Evolutionary conservation across 2,113 vertebrate genomes (phyloP), one percentile per base, ranked within the genome.

Genomic region (Dinomys branickii): DNA sequence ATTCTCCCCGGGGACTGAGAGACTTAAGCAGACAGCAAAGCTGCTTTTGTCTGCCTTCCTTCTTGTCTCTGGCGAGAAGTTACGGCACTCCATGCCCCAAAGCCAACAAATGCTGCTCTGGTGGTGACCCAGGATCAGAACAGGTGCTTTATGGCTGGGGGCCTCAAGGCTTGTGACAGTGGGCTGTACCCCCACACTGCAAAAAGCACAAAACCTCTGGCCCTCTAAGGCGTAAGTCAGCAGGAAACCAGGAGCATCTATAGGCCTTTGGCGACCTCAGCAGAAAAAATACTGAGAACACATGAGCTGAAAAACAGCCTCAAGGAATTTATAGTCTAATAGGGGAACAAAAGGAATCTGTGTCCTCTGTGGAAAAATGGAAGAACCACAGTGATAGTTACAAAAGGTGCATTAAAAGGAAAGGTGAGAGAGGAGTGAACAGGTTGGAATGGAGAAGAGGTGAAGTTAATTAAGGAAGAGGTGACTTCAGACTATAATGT

Each of bases 1-100:
- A 78, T 89, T 97, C 90, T n/a, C 86, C 84, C 41, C 75, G 41
- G 89, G 28, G 81, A 84, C 81, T 38, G 17, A 96, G 91, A 52
- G 0, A 91, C 92, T 92, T 77, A 90, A 73, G 81, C 77, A 96
- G 82, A 94, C 73, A 16, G 20, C 54, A 81, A 81, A 91, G 90
- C 56, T 95, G 30, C 80, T 78, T 78, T 89, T 86, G 78, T 61
- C 67, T 92, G 7, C 95, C 78, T 92, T 5, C 93, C 61, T 94
- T 96, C 35, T 86, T 88, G 81, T 93, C 73, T 94, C 24, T 61
- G 4, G 16, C 8, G 22, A 73, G 0, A 30, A 87, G 73, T 59
- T 54, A 77, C 71, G 35, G 84, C 86, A 58, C 0, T 38, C 19
- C 54, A 6, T 59, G 63, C 44, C 80, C 44, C 59, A 10, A 3